These are phyloP conservation scores for Troides aeacus DNA, from an alignment of 2,888 invertebrate genomes.

Conservation along the genomic window DNA sequence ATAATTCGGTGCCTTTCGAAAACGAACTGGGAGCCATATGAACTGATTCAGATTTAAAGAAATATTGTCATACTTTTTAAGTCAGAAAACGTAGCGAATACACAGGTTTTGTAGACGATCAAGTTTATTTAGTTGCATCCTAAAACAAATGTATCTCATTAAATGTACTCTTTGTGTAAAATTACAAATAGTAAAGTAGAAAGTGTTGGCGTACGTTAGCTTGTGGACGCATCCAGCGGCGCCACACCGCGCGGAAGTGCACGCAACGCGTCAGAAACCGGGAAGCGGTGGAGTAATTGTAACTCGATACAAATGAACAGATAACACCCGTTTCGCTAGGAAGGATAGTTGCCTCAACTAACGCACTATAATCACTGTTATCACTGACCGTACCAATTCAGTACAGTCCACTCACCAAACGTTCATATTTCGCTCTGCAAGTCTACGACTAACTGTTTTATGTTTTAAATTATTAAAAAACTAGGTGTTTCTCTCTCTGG, in stretches of 20 bases:
- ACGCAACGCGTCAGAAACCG: slow-evolving; percentile 53
- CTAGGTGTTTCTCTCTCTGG: no score
- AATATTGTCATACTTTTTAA: no score
- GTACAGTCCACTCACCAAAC: neutral
- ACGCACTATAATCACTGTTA: slow-evolving; percentile 45
- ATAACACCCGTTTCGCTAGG: slow-evolving; percentile 68
- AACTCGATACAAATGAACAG: slow-evolving; percentile 68
- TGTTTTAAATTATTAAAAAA: no score
- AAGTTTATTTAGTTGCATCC: no score
- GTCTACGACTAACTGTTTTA: neutral
- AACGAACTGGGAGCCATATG: no score
- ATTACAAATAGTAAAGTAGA: neutral
- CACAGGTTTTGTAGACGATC: no score
- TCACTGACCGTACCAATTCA: slow-evolving; percentile 9
- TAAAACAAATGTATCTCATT: no score
- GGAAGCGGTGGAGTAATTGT: slow-evolving; percentile 65
- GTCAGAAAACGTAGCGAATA: no score
- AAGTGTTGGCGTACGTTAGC: neutral
- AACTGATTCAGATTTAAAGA: no score
- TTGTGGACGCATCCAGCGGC: slow-evolving; percentile 29
- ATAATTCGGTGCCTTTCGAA: no score
- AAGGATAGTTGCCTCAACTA: slow-evolving; percentile 52
- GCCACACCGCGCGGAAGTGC: slow-evolving; percentile 50
- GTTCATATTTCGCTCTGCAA: neutral
- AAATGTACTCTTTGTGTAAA: neutral